A percentile compares a stretch with the other conserved stretches of the same genome.
Conservation (phyloP, 2,113 vertebrate species). For the Dunckerocampus dactyliophorus region DNA sequence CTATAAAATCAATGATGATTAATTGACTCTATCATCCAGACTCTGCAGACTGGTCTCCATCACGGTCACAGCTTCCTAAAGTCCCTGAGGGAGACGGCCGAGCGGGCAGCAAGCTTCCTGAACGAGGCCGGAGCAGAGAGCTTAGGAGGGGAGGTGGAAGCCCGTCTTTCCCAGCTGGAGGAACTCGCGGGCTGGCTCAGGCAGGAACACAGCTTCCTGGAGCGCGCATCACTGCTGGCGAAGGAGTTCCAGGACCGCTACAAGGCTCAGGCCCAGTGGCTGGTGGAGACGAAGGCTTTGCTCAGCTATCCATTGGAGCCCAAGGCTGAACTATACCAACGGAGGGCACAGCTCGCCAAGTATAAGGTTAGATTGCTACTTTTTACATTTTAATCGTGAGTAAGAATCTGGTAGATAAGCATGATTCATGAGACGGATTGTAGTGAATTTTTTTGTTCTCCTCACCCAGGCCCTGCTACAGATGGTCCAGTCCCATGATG, state of each 20-base stretch:
- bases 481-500: constrained; percentile 84
- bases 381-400: not conserved
- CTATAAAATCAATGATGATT: no score
- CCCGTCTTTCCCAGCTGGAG: constrained; percentile 78
- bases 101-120: constrained; percentile 79
- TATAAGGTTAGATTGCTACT: constrained; percentile 81
- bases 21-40: constrained; percentile 37
- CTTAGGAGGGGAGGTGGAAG: constrained; percentile 78
- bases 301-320: constrained; percentile 79
- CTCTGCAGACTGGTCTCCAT: constrained; percentile 82
- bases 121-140: constrained; percentile 75
- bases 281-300: constrained; percentile 77
- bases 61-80: constrained; percentile 86
- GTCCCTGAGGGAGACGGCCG: constrained; percentile 83
- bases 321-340: constrained; percentile 92
- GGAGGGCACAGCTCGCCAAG: constrained; percentile 91
- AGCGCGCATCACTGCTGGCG: constrained; percentile 81
- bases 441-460: not conserved
- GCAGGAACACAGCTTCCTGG: constrained; percentile 80
- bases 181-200: constrained; percentile 81
- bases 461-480: constrained; percentile 83
- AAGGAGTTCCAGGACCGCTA: constrained; percentile 92
- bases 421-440: not conserved
- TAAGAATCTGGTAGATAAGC: not conserved
- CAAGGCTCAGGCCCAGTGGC: constrained; percentile 84